These are phyloP conservation scores for Drosophila eugracilis DNA, from an alignment of 1,140 invertebrate species.

Conservation along the genomic window DNA sequence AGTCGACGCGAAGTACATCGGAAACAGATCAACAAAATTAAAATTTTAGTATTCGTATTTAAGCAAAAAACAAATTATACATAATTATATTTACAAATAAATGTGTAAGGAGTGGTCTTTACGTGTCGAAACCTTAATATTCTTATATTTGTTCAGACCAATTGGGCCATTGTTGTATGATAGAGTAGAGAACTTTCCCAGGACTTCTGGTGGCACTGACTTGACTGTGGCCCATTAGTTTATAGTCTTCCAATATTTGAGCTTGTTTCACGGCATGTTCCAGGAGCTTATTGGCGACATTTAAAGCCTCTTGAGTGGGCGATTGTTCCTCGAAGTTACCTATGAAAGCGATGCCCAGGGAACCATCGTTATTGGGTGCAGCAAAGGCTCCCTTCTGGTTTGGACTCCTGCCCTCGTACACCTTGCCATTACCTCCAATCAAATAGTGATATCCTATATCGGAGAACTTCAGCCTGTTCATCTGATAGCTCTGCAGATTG, in stretches of 20 bases:
- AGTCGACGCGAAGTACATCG: constrained; percentile 45
- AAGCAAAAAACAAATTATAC: constrained; percentile 82
- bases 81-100: constrained; percentile 84
- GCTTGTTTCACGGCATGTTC: constrained; percentile 86
- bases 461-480: constrained; percentile 84
- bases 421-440: constrained; percentile 88
- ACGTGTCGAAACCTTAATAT: constrained; percentile 69
- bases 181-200: constrained; percentile 86
- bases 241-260: constrained; percentile 86
- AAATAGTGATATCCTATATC: constrained; percentile 89
- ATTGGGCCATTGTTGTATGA: constrained; percentile 87
- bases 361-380: constrained; percentile 86
- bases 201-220: constrained; percentile 87
- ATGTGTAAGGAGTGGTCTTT: constrained; percentile 80
- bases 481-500: constrained; percentile 86
- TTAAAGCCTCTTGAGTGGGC: constrained; percentile 86
- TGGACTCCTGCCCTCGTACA: constrained; percentile 88
- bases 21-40: constrained; percentile 84
- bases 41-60: constrained; percentile 87
- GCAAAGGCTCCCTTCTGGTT: constrained; percentile 86
- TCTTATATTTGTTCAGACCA: constrained; percentile 65
- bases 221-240: constrained; percentile 88
- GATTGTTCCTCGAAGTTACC: constrained; percentile 85
- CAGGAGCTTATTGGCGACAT: constrained; percentile 86
- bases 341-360: constrained; percentile 87